A percentile compares a stretch with the other conserved stretches of the same genome.
These are phyloP conservation scores for Anisognathus igniventris DNA, from an alignment of 2,797 vertebrate genomes.

Conservation along the genomic window DNA sequence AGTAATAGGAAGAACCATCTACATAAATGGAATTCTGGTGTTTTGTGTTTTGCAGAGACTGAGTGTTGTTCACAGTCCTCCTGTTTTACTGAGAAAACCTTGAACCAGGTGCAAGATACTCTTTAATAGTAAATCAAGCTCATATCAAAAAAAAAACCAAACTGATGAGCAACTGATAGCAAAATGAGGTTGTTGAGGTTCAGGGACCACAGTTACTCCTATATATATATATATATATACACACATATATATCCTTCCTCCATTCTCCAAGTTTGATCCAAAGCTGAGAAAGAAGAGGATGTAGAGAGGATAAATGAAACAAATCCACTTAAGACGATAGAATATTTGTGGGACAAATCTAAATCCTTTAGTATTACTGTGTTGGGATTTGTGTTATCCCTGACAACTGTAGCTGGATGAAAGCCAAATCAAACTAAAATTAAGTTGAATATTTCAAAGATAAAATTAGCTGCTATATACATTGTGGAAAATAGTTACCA, in stretches of 20 bases:
- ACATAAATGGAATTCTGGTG: neutral
- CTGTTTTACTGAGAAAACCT: neutral
- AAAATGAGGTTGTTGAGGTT: neutral
- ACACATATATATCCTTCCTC: neutral
- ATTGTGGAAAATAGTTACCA: neutral
- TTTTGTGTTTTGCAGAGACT: neutral
- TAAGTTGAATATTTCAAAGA: neutral
- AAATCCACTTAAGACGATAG: slow-evolving; percentile 14
- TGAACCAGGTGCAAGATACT: neutral
- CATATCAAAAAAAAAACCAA: too few species aligned
- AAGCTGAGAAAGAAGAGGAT: neutral
- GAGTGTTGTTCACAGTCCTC: neutral
- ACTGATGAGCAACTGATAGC: neutral
- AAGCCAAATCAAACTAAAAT: slow-evolving; percentile 42
- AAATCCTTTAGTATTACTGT: neutral
- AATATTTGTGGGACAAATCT: neutral
- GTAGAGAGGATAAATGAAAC: neutral
- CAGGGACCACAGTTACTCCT: neutral
- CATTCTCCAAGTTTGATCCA: neutral
- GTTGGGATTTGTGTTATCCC: neutral
- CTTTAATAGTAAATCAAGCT: neutral
- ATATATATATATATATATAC: neutral
- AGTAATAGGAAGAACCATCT: neutral
- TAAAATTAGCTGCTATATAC: neutral
- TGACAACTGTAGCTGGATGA: neutral